Evolutionary conservation across 2,113 vertebrate species (phyloP).

Genomic region (Bungarus multicinctus): DNA sequence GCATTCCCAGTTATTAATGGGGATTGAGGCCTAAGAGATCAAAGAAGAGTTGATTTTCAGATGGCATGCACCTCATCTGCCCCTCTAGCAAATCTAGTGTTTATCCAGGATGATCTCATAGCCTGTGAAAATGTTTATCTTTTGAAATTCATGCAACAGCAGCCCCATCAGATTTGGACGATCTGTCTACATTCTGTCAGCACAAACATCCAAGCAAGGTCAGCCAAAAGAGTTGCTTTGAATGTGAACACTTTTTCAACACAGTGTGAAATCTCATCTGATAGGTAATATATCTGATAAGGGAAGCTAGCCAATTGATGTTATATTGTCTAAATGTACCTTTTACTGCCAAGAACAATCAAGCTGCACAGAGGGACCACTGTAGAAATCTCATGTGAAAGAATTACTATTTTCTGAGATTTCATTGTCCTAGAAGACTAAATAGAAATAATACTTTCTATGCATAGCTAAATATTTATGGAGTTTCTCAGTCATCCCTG

Average conservation of each 20-base stretch:
- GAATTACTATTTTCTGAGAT: not conserved
- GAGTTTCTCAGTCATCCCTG: too few relatives aligned
- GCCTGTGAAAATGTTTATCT: not conserved
- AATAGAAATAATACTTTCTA: not conserved
- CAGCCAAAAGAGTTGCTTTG: not conserved
- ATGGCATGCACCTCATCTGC: not conserved
- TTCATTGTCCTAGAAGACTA: not conserved
- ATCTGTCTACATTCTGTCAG: not conserved
- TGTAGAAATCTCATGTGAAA: not conserved
- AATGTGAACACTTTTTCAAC: not conserved
- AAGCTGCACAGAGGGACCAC: not conserved
- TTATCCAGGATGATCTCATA: not conserved
- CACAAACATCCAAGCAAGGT: not conserved
- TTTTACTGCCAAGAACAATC: not conserved
- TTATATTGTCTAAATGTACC: not conserved
- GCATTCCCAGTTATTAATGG: not conserved
- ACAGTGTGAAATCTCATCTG: not conserved
- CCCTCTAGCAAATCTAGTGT: not conserved
- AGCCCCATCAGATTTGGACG: not conserved
- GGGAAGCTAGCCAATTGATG: not conserved
- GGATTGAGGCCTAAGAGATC: not conserved
- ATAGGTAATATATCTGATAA: not conserved
- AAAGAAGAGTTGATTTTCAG: not conserved
- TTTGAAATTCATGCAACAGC: slow-evolving; percentile 3
- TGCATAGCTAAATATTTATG: too few relatives aligned